Percentiles rank a stretch among this genome's conserved stretches.
Conservation (phyloP, 2,113 vertebrate genomes). For the Myotis lucifugus region DNA sequence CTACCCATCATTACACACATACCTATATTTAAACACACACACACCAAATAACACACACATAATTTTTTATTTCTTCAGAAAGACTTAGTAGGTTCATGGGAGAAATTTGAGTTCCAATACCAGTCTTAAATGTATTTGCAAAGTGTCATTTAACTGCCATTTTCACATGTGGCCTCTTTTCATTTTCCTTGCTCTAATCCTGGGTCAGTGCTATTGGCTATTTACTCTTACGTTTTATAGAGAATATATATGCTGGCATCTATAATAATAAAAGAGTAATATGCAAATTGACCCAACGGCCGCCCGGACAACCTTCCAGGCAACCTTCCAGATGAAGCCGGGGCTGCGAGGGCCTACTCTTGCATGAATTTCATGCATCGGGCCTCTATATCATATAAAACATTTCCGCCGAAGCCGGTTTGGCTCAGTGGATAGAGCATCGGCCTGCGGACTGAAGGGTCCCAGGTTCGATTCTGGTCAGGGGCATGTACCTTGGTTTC, state of each 20-base stretch:
- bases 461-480: no score
- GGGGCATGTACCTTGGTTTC: no score
- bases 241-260: background rate
- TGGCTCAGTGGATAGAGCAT: no score
- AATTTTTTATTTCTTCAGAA: constrained; percentile 4
- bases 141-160: background rate
- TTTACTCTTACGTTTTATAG: background rate
- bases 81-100: background rate
- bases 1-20: background rate
- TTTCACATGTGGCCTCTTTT: background rate
- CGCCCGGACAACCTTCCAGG: no score
- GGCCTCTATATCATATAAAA: background rate
- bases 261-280: no score
- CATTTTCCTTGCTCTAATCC: background rate
- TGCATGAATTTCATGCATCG: no score
- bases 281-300: no score
- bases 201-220: background rate
- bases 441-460: no score
- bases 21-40: background rate
- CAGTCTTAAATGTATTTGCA: background rate
- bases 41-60: no score
- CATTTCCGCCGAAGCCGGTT: background rate
- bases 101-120: constrained; percentile 1
- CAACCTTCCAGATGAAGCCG: no score
- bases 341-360: no score